Conservation (phyloP, 2,113 vertebrate species). For the Thryonomys swinderianus region DNA sequence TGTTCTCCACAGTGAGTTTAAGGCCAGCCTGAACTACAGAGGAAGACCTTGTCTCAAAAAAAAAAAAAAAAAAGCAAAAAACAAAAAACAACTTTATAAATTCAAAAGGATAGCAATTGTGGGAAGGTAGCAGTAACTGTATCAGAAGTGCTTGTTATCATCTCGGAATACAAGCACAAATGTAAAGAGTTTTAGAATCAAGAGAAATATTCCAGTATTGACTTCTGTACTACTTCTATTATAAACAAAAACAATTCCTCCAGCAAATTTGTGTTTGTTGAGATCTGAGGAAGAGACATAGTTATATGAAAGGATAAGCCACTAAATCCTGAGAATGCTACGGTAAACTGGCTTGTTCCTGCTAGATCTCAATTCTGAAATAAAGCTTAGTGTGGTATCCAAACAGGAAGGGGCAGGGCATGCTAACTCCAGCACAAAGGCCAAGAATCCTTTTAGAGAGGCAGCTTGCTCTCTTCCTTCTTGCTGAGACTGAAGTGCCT, state of each 20-base stretch:
- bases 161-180: neutral
- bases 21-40: too few species aligned
- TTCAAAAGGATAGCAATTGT: neutral
- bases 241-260: slow-evolving; percentile 12
- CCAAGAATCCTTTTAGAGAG: neutral
- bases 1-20: too few species aligned
- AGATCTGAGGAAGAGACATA: neutral
- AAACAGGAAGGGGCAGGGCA: neutral
- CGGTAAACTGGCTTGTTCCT: neutral
- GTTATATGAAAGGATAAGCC: neutral
- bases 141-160: neutral
- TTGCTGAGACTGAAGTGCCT: neutral
- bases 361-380: slow-evolving; percentile 1
- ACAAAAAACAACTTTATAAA: too few species aligned
- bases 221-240: neutral
- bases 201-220: neutral
- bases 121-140: neutral
- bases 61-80: neutral
- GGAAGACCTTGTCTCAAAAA: neutral
- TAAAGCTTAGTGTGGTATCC: neutral
- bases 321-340: neutral
- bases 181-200: neutral
- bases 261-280: slow-evolving; percentile 19
- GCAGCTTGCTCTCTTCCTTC: neutral
- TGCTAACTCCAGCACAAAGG: neutral